phyloP scores from a whole-genome alignment of 2,113 vertebrate genomes.

The Chaetodon auriga region DNA sequence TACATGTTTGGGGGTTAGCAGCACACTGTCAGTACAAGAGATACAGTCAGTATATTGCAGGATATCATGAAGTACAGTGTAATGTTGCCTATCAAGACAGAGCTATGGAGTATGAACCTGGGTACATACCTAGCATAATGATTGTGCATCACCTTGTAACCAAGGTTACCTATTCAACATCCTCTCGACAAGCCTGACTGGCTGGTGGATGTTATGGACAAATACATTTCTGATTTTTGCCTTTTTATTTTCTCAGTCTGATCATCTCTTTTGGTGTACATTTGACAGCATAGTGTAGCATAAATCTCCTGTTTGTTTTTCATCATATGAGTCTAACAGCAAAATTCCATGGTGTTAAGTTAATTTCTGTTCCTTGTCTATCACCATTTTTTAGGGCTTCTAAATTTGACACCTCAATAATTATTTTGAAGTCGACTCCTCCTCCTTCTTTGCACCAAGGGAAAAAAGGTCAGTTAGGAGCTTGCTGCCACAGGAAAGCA shows the following conservation, averaged over 20 bases:
- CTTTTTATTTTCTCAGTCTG: not conserved
- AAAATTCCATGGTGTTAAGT: not conserved
- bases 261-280: not conserved
- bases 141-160: not conserved
- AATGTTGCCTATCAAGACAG: not conserved
- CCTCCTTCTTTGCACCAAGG: not conserved
- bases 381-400: not conserved
- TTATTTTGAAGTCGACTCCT: not conserved
- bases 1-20: not conserved
- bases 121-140: not conserved
- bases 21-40: too few species aligned
- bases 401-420: not conserved
- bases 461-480: not conserved
- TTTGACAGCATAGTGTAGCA: not conserved
- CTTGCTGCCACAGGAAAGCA: not conserved
- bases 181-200: not conserved
- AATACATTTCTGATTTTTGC: not conserved
- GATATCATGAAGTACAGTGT: not conserved
- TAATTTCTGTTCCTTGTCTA: not conserved
- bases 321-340: not conserved
- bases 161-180: not conserved
- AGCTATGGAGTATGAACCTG: not conserved
- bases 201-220: not conserved
- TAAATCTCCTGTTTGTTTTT: not conserved
- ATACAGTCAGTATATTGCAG: not conserved